A percentile compares a stretch with the other conserved stretches of the same genome.
These are phyloP conservation scores for Pristis pectinata DNA, from an alignment of 2,797 vertebrate species.

Conservation along the genomic window DNA sequence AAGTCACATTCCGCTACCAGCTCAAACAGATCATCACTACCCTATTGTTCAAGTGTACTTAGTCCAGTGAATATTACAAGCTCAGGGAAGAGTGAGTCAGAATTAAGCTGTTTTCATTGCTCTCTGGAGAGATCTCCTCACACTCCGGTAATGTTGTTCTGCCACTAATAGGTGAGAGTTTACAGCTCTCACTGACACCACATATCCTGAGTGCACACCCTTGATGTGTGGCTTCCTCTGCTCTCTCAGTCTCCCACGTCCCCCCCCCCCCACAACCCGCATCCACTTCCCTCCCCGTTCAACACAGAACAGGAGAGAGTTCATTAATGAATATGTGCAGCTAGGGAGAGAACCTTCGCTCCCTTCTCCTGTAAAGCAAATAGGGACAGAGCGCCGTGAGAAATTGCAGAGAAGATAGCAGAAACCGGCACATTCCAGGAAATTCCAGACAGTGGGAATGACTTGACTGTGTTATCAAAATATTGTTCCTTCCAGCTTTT, in stretches of 20 bases:
- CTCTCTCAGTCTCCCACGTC: not conserved
- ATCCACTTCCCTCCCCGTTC: not conserved
- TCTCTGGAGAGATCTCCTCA: not conserved
- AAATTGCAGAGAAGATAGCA: not conserved
- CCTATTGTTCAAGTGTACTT: not conserved
- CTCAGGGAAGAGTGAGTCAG: not conserved
- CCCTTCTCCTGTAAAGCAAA: not conserved
- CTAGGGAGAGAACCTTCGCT: not conserved
- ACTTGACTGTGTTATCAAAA: constrained; percentile 20
- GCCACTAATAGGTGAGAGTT: not conserved
- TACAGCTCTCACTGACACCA: not conserved
- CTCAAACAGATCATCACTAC: not conserved
- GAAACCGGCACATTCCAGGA: constrained; percentile 22
- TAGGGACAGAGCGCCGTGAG: not conserved
- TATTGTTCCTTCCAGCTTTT: constrained; percentile 18
- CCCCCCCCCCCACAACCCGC: not conserved
- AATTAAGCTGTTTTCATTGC: not conserved
- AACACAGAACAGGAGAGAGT: not conserved
- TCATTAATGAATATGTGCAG: not conserved
- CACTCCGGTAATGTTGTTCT: not conserved
- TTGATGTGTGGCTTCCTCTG: not conserved
- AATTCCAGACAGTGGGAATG: constrained; percentile 30
- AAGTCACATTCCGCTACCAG: not conserved
- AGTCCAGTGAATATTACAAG: not conserved
- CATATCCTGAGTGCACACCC: not conserved